These are phyloP conservation scores for Galeopterus variegatus DNA, from an alignment of 2,113 vertebrate genomes.

Conservation along the genomic window DNA sequence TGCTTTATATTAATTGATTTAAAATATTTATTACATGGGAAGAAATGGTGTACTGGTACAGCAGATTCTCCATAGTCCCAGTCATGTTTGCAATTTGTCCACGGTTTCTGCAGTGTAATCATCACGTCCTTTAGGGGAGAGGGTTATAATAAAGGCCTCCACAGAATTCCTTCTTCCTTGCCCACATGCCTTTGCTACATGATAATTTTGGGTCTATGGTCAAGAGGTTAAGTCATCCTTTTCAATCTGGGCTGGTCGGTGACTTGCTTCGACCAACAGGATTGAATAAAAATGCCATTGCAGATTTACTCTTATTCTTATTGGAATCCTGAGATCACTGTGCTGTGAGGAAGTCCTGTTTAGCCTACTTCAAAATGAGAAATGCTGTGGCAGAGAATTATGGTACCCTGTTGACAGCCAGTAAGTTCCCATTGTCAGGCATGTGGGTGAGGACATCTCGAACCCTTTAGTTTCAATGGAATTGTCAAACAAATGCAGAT, in stretches of 20 bases:
- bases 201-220: background rate
- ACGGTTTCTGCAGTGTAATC: background rate
- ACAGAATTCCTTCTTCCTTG: background rate
- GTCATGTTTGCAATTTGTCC: background rate
- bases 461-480: background rate
- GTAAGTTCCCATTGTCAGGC: background rate
- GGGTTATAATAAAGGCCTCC: background rate
- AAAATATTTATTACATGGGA: background rate
- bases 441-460: background rate
- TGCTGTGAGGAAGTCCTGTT: background rate
- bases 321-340: background rate
- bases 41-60: background rate
- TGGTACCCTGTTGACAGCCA: background rate
- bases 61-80: background rate
- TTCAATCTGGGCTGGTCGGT: background rate
- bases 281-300: background rate
- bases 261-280: background rate
- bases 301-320: background rate
- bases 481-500: background rate
- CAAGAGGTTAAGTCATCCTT: background rate
- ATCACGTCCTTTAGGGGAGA: background rate
- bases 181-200: no score
- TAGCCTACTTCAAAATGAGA: background rate
- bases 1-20: background rate
- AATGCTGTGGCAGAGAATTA: background rate